Base-by-base conservation (phyloP, 2,797 vertebrate genomes). In the Chaunax sp. region DNA sequence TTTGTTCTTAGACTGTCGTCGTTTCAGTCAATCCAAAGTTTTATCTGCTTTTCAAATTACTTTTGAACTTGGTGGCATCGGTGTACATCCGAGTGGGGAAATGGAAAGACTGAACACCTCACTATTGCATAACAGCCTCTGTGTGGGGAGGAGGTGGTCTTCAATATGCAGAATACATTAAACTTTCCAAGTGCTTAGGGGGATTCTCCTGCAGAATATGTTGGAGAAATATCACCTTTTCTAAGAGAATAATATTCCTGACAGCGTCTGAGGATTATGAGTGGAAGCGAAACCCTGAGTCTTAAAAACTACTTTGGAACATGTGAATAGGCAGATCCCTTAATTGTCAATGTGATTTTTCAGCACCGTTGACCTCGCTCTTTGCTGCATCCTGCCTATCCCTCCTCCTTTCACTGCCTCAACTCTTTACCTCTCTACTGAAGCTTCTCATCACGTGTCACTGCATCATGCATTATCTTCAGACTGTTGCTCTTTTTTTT, bases 21-120 rank as follows among this genome's bases (percentile, higher is more conserved):
- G 50, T 69, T 72, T 51, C n/a, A 69, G 58, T 70, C 51, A 53
- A 52, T 46, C 51, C 37, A 44, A 7, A 18, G 37, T 75, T 83
- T 80, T 76, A 87, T 82, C 78, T 90, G 87, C 72, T 91, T 84
- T 90, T 87, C 57, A 71, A 69, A 82, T 90, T 87, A 80, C 67
- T 81, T 85, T 78, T 86, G 81, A 87, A 86, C 83, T 81, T 80
- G 73, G 84, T 89, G 81, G 82, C 82, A 86, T 90, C 73, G 28
- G 70, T 52, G 74, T 64, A 64, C 79, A 83, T 77, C 72, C 57
- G 77, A 87, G 83, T 62, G 80, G 84, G 82, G 80, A 87, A 88
- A 85, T 88, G 89, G 90, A 90, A 91, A 91, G 83, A 88, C 81
- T 90, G 87, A 91, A 88, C 87, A 89, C 85, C 86, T 89, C 80